These are phyloP conservation scores for Umimayanthus kanabou DNA, from an alignment of 92 coral and sea anemone species.

Conservation along the genomic window DNA sequence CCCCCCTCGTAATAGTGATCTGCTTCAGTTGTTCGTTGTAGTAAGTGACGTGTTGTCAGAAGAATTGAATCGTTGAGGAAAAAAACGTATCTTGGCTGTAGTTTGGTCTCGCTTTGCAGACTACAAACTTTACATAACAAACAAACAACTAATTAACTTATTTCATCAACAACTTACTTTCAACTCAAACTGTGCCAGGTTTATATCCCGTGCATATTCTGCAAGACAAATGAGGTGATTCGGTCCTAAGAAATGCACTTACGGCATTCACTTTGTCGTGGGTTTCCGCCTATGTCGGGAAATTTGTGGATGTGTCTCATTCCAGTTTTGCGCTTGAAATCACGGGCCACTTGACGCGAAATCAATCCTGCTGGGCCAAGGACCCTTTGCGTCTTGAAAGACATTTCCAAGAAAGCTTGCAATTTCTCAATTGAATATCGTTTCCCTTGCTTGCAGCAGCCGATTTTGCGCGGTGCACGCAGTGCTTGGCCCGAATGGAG, in stretches of 20 bases:
- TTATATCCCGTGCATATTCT: neutral
- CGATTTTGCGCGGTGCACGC: neutral
- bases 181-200: neutral
- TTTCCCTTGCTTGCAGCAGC: neutral
- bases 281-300: neutral
- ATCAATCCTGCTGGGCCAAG: constrained; percentile 14
- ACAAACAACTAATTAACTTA: neutral
- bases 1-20: too few species aligned
- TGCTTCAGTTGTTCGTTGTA: too few species aligned
- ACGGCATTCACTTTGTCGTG: neutral
- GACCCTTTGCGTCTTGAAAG: neutral
- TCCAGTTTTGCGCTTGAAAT: constrained; percentile 12
- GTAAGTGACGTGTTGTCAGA: too few species aligned
- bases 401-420: neutral
- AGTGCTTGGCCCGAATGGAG: constrained; percentile 14
- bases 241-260: neutral
- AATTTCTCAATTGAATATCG: neutral
- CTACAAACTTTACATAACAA: too few species aligned
- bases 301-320: neutral
- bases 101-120: too few species aligned
- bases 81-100: too few species aligned
- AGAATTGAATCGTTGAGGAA: too few species aligned
- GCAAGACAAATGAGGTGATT: neutral
- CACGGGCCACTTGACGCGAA: constrained; percentile 29
- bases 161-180: neutral